Conservation (phyloP, 2,888 invertebrate species). For the Osmoderma eremita region DNA sequence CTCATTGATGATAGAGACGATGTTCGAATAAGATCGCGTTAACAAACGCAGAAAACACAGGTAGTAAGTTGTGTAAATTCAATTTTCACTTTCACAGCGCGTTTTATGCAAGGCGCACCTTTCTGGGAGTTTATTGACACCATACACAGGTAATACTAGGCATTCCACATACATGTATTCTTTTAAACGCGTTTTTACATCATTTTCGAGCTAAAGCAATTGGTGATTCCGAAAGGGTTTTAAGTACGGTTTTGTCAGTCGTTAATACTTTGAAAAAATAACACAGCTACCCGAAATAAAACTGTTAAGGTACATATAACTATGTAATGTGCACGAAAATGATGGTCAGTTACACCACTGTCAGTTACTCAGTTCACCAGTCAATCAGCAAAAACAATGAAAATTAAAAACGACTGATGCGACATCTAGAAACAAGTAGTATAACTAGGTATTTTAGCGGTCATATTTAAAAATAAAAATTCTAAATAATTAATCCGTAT, state of each 20-base stretch:
- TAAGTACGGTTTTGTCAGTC: conserved; percentile 10
- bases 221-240: neutral
- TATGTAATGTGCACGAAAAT: conserved; percentile 21
- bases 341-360: conserved; percentile 35
- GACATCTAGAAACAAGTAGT: conserved; percentile 42
- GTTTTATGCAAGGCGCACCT: conserved; percentile 63
- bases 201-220: conserved; percentile 13
- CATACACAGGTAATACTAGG: conserved; percentile 49
- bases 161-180: conserved; percentile 37
- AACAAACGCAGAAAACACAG: conserved; percentile 39
- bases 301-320: conserved; percentile 1
- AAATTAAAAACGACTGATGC: conserved; percentile 44
- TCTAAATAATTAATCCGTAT: too few species aligned
- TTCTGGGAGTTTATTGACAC: conserved; percentile 63
- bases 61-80: conserved; percentile 56
- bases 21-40: neutral
- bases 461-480: conserved; percentile 11
- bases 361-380: conserved; percentile 43
- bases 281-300: neutral
- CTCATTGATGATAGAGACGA: conserved; percentile 28
- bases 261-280: neutral
- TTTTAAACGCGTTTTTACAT: conserved; percentile 28
- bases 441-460: conserved; percentile 5
- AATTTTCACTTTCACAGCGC: conserved; percentile 63
- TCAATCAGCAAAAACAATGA: conserved; percentile 50